A percentile compares a stretch with the other conserved stretches of the same genome.
Conservation (phyloP, 1,140 invertebrate genomes). For the Anastrepha obliqua region DNA sequence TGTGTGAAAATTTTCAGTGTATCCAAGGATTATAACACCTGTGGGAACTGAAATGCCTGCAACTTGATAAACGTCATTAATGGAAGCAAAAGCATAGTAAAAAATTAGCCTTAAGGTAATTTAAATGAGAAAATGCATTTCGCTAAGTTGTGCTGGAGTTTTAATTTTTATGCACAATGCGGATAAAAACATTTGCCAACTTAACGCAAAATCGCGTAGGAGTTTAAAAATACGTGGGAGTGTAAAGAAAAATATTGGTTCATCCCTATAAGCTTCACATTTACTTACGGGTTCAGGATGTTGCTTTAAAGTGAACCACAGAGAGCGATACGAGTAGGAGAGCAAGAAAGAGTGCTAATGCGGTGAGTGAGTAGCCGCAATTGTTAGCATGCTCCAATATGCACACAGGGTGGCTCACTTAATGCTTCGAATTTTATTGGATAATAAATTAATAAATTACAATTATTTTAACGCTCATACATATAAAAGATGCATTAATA, state of each 20-base stretch:
- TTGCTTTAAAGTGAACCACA: background rate
- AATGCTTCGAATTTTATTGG: too few species aligned
- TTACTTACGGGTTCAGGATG: background rate
- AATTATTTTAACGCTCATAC: too few species aligned
- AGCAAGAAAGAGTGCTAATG: background rate
- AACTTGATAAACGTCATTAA: background rate
- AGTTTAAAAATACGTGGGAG: background rate
- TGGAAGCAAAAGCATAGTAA: background rate
- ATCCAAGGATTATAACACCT: background rate
- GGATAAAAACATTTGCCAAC: background rate
- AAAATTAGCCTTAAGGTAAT: constrained; percentile 35
- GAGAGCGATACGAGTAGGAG: background rate
- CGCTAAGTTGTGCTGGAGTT: background rate
- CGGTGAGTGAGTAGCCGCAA: constrained; percentile 1
- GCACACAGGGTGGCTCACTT: too few species aligned
- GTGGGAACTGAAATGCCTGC: constrained; percentile 4
- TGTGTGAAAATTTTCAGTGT: background rate
- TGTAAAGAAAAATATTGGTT: background rate
- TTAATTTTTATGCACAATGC: constrained; percentile 3
- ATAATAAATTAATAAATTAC: too few species aligned
- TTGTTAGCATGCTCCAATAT: background rate
- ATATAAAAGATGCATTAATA: too few species aligned
- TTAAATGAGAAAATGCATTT: constrained; percentile 38
- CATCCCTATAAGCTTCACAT: background rate
- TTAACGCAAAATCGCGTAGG: background rate